A percentile compares a stretch with the other conserved stretches of the same genome.
phyloP scores from a whole-genome alignment of 2,888 invertebrate species.

The Calameuta filiformis region DNA sequence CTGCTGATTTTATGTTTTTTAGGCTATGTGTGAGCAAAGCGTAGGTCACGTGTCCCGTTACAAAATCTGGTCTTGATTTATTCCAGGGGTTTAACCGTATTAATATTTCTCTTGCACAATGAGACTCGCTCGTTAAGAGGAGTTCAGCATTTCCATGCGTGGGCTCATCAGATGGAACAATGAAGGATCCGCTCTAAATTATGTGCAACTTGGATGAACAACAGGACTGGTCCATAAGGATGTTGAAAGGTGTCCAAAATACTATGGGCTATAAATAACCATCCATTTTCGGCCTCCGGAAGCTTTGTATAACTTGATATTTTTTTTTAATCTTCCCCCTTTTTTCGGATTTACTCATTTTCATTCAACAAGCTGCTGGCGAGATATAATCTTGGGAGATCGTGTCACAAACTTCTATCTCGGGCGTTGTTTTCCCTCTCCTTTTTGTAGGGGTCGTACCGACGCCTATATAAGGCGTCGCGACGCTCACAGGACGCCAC shows the following conservation, averaged over 20 bases:
- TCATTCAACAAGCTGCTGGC: not conserved
- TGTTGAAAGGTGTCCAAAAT: not conserved
- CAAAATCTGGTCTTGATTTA: not conserved
- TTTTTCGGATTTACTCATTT: not conserved
- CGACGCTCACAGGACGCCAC: slow-evolving; percentile 33
- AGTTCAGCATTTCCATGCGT: not conserved
- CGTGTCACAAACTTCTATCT: not conserved
- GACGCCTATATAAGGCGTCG: slow-evolving; percentile 38
- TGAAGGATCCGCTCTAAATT: not conserved
- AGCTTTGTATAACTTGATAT: not conserved
- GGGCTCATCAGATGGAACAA: not conserved
- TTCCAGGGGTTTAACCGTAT: not conserved
- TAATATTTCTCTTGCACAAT: too few species aligned
- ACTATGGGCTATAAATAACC: not conserved
- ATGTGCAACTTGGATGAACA: not conserved
- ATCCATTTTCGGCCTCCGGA: not conserved
- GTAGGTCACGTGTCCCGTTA: not conserved
- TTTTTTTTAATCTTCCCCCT: not conserved
- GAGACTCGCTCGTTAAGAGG: not conserved
- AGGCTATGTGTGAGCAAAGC: not conserved
- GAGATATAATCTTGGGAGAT: not conserved
- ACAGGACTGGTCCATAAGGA: not conserved
- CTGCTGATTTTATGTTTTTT: too few species aligned
- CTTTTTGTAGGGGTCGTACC: slow-evolving; percentile 20
- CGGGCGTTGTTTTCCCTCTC: slow-evolving; percentile 11